These are phyloP conservation scores for Napeogenes sylphis DNA, from an alignment of 2,888 invertebrate species.

Conservation along the genomic window DNA sequence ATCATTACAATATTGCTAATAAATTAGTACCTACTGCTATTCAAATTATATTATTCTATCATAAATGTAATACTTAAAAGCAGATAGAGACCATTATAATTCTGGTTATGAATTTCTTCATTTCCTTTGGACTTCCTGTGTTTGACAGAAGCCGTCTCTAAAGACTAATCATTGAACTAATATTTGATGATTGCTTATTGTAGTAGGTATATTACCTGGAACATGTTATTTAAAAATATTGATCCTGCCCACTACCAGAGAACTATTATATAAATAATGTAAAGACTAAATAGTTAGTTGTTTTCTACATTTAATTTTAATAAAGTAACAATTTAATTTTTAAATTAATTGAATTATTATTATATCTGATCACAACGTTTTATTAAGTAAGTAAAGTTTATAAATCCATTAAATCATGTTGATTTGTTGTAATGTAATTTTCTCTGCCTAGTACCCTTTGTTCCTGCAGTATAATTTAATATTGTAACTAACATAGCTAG, in stretches of 20 bases:
- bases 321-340: no score
- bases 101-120: constrained; percentile 14
- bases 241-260: background rate
- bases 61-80: background rate
- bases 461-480: background rate
- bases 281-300: no score
- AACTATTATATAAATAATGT: no score
- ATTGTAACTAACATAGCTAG: background rate
- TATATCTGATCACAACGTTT: no score
- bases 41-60: background rate
- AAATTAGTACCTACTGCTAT: no score
- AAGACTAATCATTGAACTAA: constrained; percentile 19
- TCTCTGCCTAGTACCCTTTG: background rate
- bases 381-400: no score
- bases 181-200: constrained; percentile 12
- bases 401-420: no score
- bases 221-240: background rate
- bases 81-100: constrained; percentile 11
- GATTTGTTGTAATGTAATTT: background rate
- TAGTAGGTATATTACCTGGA: background rate
- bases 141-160: constrained; percentile 23
- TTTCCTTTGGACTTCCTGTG: constrained; percentile 22
- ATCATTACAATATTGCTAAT: no score
- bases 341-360: no score
- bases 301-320: no score